Conservation (phyloP, 64 coral and sea anemone genomes). For the Stichodactyla mertensii region DNA sequence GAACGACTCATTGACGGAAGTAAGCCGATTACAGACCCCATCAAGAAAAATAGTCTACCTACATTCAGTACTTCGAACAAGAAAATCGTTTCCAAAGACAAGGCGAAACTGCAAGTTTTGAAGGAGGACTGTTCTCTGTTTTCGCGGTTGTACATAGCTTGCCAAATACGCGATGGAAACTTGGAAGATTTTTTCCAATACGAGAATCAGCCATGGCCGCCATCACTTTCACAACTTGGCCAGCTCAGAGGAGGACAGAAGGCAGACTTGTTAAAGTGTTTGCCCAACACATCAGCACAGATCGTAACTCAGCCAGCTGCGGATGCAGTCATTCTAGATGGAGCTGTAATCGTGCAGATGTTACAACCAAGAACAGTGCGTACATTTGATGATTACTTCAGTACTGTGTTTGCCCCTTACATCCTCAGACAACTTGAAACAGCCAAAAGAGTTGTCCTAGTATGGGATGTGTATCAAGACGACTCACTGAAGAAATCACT, state of each 20-base stretch:
- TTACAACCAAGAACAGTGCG: background rate
- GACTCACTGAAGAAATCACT: background rate
- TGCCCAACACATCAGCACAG: too few species aligned
- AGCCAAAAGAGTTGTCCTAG: background rate
- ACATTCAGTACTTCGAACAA: too few species aligned
- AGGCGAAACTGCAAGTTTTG: too few species aligned
- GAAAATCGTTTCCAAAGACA: too few species aligned
- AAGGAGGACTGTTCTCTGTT: too few species aligned
- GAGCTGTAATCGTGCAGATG: too few species aligned
- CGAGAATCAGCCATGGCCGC: too few species aligned
- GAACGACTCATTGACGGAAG: too few species aligned
- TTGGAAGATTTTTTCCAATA: conserved; percentile 17
- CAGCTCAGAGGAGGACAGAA: background rate
- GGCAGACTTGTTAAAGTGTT: background rate
- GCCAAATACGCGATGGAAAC: conserved; percentile 5
- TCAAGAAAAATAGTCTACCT: too few species aligned
- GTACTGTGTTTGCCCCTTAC: conserved; percentile 16
- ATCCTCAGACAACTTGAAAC: background rate
- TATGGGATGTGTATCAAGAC: conserved; percentile 9
- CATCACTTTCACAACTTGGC: too few species aligned
- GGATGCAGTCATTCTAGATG: background rate
- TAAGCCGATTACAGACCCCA: too few species aligned
- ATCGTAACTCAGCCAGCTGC: background rate
- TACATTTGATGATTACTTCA: conserved; percentile 20
- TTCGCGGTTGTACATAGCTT: too few species aligned